Evolutionary conservation across 2,888 invertebrate genomes (phyloP), one percentile per base, ranked within the genome.

Genomic region (Gibbula magus): DNA sequence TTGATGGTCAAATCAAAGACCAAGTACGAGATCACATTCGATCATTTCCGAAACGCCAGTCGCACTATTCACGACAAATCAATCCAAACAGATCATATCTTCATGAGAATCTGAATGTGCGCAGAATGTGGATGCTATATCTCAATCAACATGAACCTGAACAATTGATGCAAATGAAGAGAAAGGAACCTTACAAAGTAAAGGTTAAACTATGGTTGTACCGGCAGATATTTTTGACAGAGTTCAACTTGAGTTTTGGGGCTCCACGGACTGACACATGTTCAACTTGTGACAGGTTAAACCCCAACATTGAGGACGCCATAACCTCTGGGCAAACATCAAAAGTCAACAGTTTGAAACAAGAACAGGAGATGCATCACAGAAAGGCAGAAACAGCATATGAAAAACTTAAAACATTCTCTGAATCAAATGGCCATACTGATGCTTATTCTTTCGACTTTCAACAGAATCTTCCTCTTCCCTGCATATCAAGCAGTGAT

Each of bases 401-500:
- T 79, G 81, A 10, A 25, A 56, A 53, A 18, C 73, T 79, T 8
- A 76, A 67, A 35, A 8, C 51, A 0, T 70, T 66, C 52, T 73
- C 78, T 16, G 20, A 70, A 20, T 2, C 53, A 29, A 51, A 61
- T 79, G 39, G 56, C 5, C 29, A 79, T 3, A 52, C 78, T 32
- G 79, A 79, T 51, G 56, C 75, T 8, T 70, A 79, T 29, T 79
- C 81, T 32, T 79, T 79, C 74, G 81, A 81, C 73, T 79, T 81
- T 25, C 76, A 81, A 22, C 77, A 79, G 61, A 81, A 81, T 67
- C 74, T 81, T 16, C 75, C 73, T 16, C 52, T 75, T 18, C 81
- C 79, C 56, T 51, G 51, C 51, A 29, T 81, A 32, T 67, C 75
- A 20, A 67, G 75, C 8, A 81, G 66, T 75, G 79, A 81, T 66